A percentile compares a stretch with the other conserved stretches of the same genome.
Conservation (phyloP, 1,140 invertebrate genomes). For the Phocides pigmalion region DNA sequence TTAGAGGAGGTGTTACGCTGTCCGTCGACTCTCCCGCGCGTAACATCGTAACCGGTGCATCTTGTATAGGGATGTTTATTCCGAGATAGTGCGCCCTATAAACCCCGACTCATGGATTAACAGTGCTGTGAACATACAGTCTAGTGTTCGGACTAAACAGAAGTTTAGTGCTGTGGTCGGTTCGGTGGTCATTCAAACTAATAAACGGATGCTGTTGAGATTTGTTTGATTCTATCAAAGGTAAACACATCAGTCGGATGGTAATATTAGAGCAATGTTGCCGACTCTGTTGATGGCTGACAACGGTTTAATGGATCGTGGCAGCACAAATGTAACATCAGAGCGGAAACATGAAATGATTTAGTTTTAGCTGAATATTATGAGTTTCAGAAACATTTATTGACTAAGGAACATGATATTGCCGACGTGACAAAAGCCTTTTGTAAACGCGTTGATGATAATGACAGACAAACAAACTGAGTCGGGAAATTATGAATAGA, state of each 20-base stretch:
- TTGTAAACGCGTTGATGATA: constrained; percentile 6
- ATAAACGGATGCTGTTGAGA: constrained; percentile 58
- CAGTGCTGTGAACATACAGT: constrained; percentile 55
- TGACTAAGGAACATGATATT: constrained; percentile 50
- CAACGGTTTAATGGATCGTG: constrained; percentile 60
- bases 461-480: background rate
- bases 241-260: constrained; percentile 63
- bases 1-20: constrained; percentile 58
- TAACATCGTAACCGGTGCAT: constrained; percentile 62
- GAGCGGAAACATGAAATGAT: constrained; percentile 64
- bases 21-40: constrained; percentile 55
- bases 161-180: constrained; percentile 48
- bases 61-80: constrained; percentile 70
- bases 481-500: constrained; percentile 1
- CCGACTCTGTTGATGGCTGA: constrained; percentile 52
- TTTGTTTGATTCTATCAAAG: constrained; percentile 63
- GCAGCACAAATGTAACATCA: constrained; percentile 52
- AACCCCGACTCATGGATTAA: constrained; percentile 54
- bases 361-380: constrained; percentile 57
- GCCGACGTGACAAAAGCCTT: constrained; percentile 20
- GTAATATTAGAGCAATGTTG: constrained; percentile 55
- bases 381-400: constrained; percentile 49
- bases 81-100: constrained; percentile 65
- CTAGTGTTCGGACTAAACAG: constrained; percentile 41
- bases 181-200: constrained; percentile 54